Evolutionary conservation across 2,113 vertebrate genomes (phyloP), one percentile per base, ranked within the genome.

Genomic region (Machaerirhynchus nigripectus): DNA sequence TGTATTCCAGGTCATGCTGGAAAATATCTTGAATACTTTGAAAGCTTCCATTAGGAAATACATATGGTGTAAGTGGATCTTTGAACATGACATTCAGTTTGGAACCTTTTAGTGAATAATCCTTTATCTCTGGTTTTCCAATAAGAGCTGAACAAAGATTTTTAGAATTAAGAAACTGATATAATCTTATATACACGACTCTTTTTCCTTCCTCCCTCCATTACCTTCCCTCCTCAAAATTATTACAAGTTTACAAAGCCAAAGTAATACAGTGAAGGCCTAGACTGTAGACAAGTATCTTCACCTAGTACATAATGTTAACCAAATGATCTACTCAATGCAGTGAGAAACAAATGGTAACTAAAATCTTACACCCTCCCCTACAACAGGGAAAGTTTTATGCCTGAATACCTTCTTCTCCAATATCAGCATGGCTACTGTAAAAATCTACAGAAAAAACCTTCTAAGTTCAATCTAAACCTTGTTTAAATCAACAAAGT

Each of bases 21-120:
- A 99, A 99, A 89, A 99, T 94, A 14, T 99, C 98, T 60, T 97
- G 97, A 86, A 99, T 95, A 63, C 63, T 99, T 86, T 96, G 96
- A 90, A 97, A 98, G 6, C 63, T 97, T 17, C 86, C 88, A 2
- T 98, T 97, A 33, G 81, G 74, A 64, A 83, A 82, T 24, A 82
- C 93, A 31, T 98, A 71, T 2, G 98, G 97, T 1, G 98, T 99
- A 37, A 93, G 84, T 0, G 98, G 95, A 94, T 99, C 98, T 4
- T 64, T 55, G 53, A 99, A 92, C 3, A 94, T 37, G 21, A 99
- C 91, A 2, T 74, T 98, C 84, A 98, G 97, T 53, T 87, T 98
- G 73, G 91, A 94, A 23, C 85, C 95, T 53, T 96, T 57, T 93
- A 93, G 63, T 78, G 98, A 56, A 96, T 93, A 97, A 97, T 64